These are phyloP conservation scores for Tribolium madens DNA, from an alignment of 1,140 invertebrate species.

Conservation along the genomic window DNA sequence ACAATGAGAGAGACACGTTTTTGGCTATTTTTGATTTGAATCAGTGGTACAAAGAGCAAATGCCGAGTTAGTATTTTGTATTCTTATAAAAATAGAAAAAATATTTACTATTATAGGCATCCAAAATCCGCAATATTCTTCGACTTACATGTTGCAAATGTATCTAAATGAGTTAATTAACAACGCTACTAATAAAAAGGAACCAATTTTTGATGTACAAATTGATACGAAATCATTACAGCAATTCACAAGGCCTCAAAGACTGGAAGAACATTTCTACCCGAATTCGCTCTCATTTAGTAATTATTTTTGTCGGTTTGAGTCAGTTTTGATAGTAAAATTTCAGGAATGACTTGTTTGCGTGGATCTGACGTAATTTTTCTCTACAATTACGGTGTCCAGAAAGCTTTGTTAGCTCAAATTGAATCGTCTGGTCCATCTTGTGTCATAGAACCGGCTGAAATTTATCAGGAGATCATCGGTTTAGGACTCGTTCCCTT, in stretches of 20 bases:
- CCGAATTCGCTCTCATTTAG: slow-evolving; percentile 84
- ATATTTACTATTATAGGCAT: slow-evolving; percentile 48
- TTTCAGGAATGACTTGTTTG: slow-evolving; percentile 62
- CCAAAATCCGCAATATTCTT: slow-evolving; percentile 50
- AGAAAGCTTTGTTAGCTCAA: slow-evolving; percentile 74
- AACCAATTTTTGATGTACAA: slow-evolving; percentile 62
- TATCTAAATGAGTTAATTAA: slow-evolving; percentile 49
- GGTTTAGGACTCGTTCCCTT: slow-evolving; percentile 75
- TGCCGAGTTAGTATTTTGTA: slow-evolving; percentile 73
- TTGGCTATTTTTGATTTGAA: slow-evolving; percentile 89
- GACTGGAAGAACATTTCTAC: slow-evolving; percentile 82
- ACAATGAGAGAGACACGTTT: slow-evolving; percentile 59
- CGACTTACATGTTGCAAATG: slow-evolving; percentile 55
- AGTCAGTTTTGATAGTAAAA: neutral
- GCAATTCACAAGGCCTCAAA: slow-evolving; percentile 67
- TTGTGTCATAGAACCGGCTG: slow-evolving; percentile 75
- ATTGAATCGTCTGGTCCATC: slow-evolving; percentile 74
- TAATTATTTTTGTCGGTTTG: slow-evolving; percentile 59
- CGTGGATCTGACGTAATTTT: slow-evolving; percentile 67
- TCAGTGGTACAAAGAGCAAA: slow-evolving; percentile 95
- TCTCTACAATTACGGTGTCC: slow-evolving; percentile 74
- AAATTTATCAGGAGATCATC: slow-evolving; percentile 73
- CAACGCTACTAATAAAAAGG: slow-evolving; percentile 20
- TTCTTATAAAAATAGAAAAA: neutral
- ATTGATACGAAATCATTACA: slow-evolving; percentile 62